Base-by-base conservation (phyloP, 1,140 invertebrate species). In the Pseudoatta argentina region DNA sequence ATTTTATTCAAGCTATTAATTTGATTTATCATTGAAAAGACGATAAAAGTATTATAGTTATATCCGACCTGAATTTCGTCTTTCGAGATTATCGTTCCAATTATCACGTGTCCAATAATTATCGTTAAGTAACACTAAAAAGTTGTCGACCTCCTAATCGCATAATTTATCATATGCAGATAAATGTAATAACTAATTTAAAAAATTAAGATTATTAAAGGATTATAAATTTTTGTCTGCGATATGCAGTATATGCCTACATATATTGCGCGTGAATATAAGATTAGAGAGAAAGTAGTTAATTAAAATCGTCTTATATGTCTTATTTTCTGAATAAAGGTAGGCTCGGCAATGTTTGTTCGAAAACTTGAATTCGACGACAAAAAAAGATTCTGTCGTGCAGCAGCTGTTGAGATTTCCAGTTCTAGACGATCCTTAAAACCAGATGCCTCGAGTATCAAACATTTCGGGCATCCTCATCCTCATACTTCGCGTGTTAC, bases 261-360 rank as follows among this genome's bases (percentile, higher is more conserved):
- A 44, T 10, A 44, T 53, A 71, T 39, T 57, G 53, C 21, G 34
- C 12, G n/a, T 24, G 66, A 72, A 48, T 72, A 82, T 27, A 73
- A 59, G 39, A 72, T 30, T 51, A 30, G 7, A 10, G 67, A 48
- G 67, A 82, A 72, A 82, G 67, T 73, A 24, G 24, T 59, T 48
- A 73, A 73, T 73, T 82, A 72, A 18, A 34, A 59, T 82, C 18
- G 24, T 57, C 66, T 79, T 79, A 55, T n/a, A 21, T 2, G 48
- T 14, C 21, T 21, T 21, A 21, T 21, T 78, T 14, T 4, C 16
- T 10, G 27, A 78, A 51, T 10, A 64, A 18, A 18, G n/a, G 16
- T 18, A 8, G 55, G 12, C 27, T 51, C 44, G 69, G 3, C 16
- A 24, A 4, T 21, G 59, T 48, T 77, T 16, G 7, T 21, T 10